Percentiles rank a stretch among this genome's conserved stretches.
phyloP scores from a whole-genome alignment of 2,113 vertebrate species.

The Plestiodon gilberti region DNA sequence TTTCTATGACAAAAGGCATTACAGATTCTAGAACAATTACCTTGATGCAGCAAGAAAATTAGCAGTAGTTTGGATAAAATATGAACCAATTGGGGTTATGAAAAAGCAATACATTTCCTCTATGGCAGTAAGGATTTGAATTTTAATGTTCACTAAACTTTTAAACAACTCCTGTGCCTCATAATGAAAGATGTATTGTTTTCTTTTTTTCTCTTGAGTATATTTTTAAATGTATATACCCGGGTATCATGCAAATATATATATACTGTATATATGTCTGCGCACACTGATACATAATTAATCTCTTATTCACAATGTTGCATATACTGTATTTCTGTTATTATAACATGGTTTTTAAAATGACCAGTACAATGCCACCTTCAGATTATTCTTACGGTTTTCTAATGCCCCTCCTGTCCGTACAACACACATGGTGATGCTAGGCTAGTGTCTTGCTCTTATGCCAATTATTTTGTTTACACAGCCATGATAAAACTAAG shows the following conservation, averaged over 20 bases:
- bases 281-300: neutral
- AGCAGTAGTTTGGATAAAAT: constrained; percentile 45
- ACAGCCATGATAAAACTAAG: too few relatives aligned
- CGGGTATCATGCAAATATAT: neutral
- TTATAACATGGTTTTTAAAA: too few relatives aligned
- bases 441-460: too few relatives aligned
- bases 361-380: too few relatives aligned
- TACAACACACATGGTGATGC: too few relatives aligned
- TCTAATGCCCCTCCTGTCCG: too few relatives aligned
- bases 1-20: constrained; percentile 48
- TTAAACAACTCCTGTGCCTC: constrained; percentile 28
- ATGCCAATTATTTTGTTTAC: too few relatives aligned
- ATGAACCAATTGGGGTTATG: constrained; percentile 23
- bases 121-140: constrained; percentile 23
- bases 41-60: constrained; percentile 38
- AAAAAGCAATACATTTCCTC: constrained; percentile 51
- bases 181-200: constrained; percentile 24
- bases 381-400: too few relatives aligned
- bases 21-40: constrained; percentile 39
- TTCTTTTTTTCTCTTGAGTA: neutral
- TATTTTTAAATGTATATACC: neutral
- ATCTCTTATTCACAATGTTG: neutral
- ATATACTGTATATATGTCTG: too few relatives aligned
- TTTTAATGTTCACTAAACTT: constrained; percentile 52
- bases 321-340: too few relatives aligned